phyloP scores from a whole-genome alignment of 2,888 invertebrate species.

The Agonopterix heracliana region DNA sequence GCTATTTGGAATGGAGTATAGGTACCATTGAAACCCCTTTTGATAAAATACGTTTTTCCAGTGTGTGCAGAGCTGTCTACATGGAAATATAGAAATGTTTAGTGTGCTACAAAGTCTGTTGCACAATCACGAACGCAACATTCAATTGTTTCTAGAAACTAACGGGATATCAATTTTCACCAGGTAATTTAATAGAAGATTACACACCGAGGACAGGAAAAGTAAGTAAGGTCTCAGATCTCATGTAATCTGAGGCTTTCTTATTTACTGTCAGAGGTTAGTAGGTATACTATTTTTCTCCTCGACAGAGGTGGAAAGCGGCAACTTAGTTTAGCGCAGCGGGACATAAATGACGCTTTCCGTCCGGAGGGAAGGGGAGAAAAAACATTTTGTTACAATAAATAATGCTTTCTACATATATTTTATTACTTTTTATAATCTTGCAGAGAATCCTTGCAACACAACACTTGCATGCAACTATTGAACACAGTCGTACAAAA shows the following conservation, averaged over 20 bases:
- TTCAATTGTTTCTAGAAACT: conserved; percentile 39
- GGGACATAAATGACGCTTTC: no score
- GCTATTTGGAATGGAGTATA: no score
- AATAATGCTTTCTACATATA: neutral
- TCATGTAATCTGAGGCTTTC: no score
- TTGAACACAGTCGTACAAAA: conserved; percentile 41
- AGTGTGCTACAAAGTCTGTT: conserved; percentile 47
- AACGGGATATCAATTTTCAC: conserved; percentile 49
- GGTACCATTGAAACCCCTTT: neutral
- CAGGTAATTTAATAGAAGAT: conserved; percentile 35
- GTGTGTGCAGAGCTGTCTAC: conserved; percentile 45
- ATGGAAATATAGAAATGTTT: conserved; percentile 37
- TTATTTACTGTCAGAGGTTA: no score
- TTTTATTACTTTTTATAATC: neutral
- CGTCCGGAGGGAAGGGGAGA: no score
- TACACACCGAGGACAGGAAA: no score
- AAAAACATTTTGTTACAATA: no score
- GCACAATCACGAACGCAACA: conserved; percentile 39
- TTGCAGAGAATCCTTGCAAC: conserved; percentile 37
- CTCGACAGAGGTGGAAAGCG: no score
- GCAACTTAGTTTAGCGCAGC: no score
- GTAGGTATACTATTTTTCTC: no score
- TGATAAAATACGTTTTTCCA: conserved; percentile 17
- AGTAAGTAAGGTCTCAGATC: no score
- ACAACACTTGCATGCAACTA: conserved; percentile 41